A percentile compares a stretch with the other conserved stretches of the same genome.
These are phyloP conservation scores for Desmophyllum pertusum DNA, from an alignment of 92 coral and sea anemone genomes.

Conservation along the genomic window DNA sequence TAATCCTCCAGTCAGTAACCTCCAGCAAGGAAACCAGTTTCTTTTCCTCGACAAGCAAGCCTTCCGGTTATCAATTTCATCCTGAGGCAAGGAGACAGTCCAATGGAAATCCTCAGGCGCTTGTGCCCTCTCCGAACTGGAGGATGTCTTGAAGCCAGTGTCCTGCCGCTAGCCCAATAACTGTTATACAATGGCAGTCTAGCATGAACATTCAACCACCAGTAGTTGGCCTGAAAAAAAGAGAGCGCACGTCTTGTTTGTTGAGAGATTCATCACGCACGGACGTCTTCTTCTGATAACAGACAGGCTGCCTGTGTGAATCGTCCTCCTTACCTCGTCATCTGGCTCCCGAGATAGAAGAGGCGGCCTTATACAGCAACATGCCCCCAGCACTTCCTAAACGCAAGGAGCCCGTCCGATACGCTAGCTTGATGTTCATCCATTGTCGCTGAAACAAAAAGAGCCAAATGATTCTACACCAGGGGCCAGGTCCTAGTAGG, in stretches of 20 bases:
- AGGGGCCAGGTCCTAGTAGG: not conserved
- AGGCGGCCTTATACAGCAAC: slow-evolving; percentile 11
- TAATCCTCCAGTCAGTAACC: not conserved
- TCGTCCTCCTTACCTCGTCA: not conserved
- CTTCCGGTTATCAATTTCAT: not conserved
- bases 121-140: not conserved
- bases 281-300: not conserved
- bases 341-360: too few species aligned
- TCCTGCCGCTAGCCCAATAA: not conserved
- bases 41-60: not conserved
- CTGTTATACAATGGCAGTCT: not conserved
- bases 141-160: not conserved
- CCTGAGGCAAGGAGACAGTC: not conserved
- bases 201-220: not conserved
- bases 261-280: not conserved
- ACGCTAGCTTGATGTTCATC: not conserved
- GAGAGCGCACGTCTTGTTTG: not conserved
- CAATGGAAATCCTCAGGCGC: not conserved
- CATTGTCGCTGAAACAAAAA: not conserved
- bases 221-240: too few species aligned
- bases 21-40: not conserved
- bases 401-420: not conserved
- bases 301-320: not conserved
- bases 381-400: not conserved
- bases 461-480: not conserved